Base-by-base conservation (phyloP, 2,797 vertebrate genomes). In the Cirrhinus molitorella region DNA sequence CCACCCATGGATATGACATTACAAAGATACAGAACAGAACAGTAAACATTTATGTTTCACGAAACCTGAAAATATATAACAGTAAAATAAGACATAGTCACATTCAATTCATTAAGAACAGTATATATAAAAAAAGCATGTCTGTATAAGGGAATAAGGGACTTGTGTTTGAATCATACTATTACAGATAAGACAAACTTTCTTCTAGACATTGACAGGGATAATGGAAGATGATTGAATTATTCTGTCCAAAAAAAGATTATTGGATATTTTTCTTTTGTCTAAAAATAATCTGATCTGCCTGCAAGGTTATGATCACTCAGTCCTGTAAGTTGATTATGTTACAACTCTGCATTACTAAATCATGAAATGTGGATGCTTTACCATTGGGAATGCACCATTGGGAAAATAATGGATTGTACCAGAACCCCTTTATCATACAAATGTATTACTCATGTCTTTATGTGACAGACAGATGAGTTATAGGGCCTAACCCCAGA, bases 31-130 rank as follows among this genome's bases (percentile, higher is more conserved):
- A 74, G 31, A 47, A 51, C 28, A 43, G 49, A 82, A 55, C 16
- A 28, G 71, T 75, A 67, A 75, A 83, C 49, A 49, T 81, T 49
- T 47, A 23, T 75, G 76, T 40, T 75, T 66, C 47, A 83, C 17
- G 66, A 66, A 81, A 73, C 43, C 57, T 49, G 13, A 31, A 28
- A 59, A 70, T 72, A 80, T 72, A 72, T n/a, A 61, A 59, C 53
- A 47, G 40, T 25, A 8, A 68, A 53, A 81, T 47, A 72, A 34
- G 23, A 45, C 12, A 31, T 43, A 12, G 45, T 65, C 53, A 37
- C 45, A 59, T 80, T 80, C 17, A 71, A n/a, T 80, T 6, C 9
- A 25, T 21, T 47, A 11, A 78, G 17, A 77, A 63, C 16, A 31
- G 3, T 31, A 31, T 63, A 31, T 63, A 16, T 16, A 31, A 63